Percentiles rank a stretch among this genome's conserved stretches.
These are phyloP conservation scores for Trichonephila inaurata DNA, from an alignment of 1,140 invertebrate genomes.

Conservation along the genomic window DNA sequence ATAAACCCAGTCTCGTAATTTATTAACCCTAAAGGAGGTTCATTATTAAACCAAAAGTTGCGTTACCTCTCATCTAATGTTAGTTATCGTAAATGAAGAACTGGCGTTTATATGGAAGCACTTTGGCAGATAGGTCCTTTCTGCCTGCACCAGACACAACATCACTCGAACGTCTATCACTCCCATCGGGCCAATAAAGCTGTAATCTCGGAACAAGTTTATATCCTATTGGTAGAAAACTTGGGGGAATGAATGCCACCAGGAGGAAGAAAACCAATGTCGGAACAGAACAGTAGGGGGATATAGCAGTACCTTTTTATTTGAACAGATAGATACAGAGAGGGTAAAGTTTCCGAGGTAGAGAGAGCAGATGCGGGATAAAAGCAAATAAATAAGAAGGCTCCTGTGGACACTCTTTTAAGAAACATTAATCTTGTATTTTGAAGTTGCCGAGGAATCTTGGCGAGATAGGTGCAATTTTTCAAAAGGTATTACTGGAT, in stretches of 20 bases:
- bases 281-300: background rate
- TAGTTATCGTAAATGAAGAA: too few species aligned
- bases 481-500: slow-evolving; percentile 76
- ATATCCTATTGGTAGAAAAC: slow-evolving; percentile 61
- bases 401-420: slow-evolving; percentile 64
- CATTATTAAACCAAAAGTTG: too few species aligned
- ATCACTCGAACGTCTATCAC: slow-evolving; percentile 15
- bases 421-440: slow-evolving; percentile 76
- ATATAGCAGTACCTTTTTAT: slow-evolving; percentile 47
- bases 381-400: slow-evolving; percentile 51
- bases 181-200: slow-evolving; percentile 70
- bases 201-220: slow-evolving; percentile 73
- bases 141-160: background rate
- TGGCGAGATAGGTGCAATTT: slow-evolving; percentile 68
- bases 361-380: slow-evolving; percentile 45
- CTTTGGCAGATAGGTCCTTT: background rate
- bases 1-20: too few species aligned
- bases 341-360: slow-evolving; percentile 32
- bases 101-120: background rate
- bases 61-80: too few species aligned
- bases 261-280: background rate
- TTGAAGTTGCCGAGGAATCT: slow-evolving; percentile 69
- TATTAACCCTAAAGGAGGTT: too few species aligned
- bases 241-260: background rate
- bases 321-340: slow-evolving; percentile 53